A percentile compares a stretch with the other conserved stretches of the same genome.
Evolutionary conservation across 1,140 invertebrate genomes (phyloP).

Genomic region (Maconellicoccus hirsutus): DNA sequence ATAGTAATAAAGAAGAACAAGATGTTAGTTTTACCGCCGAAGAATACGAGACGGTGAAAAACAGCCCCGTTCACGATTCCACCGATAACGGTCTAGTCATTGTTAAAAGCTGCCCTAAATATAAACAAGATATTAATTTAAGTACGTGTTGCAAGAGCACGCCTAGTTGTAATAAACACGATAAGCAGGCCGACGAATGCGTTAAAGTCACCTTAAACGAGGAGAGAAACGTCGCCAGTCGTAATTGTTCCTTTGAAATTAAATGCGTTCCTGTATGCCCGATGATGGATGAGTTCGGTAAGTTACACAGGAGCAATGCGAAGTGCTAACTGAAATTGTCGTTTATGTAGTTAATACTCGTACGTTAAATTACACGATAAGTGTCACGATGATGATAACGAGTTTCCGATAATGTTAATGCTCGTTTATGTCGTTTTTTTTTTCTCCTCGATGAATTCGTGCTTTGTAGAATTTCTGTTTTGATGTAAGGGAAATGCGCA

Average conservation of each 20-base stretch:
- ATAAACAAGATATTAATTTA: conserved; percentile 13
- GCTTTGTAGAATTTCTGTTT: too few relatives aligned
- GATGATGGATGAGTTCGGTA: too few relatives aligned
- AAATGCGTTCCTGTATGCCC: neutral
- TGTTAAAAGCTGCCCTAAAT: conserved; percentile 17
- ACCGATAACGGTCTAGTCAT: conserved; percentile 16
- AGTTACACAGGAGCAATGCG: neutral
- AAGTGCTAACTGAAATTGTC: neutral
- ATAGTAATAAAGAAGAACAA: conserved; percentile 40
- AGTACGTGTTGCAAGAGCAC: neutral
- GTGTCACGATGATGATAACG: too few relatives aligned
- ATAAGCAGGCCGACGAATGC: conserved; percentile 11
- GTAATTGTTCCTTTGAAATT: neutral
- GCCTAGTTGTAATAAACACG: neutral
- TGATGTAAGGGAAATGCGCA: too few relatives aligned
- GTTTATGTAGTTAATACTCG: too few relatives aligned
- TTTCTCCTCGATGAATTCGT: too few relatives aligned
- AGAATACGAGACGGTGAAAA: conserved; percentile 15
- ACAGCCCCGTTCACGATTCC: neutral
- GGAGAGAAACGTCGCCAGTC: neutral
- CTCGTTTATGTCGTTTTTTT: too few relatives aligned
- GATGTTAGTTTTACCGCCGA: conserved; percentile 15
- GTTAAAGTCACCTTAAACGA: neutral
- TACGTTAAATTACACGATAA: too few relatives aligned
- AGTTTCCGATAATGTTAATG: too few relatives aligned